A percentile compares a stretch with the other conserved stretches of the same genome.
Conservation (phyloP, 2,888 invertebrate genomes). For the Drosophila neotestacea region DNA sequence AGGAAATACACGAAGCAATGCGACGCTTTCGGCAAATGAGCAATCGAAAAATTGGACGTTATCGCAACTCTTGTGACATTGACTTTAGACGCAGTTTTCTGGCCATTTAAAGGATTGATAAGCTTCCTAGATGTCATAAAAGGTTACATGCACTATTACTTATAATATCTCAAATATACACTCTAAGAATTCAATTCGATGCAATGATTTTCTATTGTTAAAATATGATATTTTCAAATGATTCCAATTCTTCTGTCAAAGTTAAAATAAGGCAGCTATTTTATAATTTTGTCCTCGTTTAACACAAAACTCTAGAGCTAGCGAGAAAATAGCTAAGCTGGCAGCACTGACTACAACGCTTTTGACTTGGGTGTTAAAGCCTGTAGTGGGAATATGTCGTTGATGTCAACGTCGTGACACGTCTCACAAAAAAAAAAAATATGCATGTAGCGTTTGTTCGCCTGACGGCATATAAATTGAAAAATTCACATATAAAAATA, state of each 20-base stretch:
- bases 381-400: slow-evolving; percentile 52
- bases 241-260: too few relatives aligned
- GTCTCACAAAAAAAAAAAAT: slow-evolving; percentile 45
- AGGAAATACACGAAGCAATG: slow-evolving; percentile 93
- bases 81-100: slow-evolving; percentile 82
- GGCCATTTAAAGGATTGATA: slow-evolving; percentile 74
- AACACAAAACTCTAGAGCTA: too few relatives aligned
- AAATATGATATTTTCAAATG: too few relatives aligned
- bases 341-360: slow-evolving; percentile 15
- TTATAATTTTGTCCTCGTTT: too few relatives aligned
- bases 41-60: slow-evolving; percentile 81
- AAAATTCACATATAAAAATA: slow-evolving; percentile 77
- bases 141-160: background rate
- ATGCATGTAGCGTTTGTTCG: slow-evolving; percentile 66
- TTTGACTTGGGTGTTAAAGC: slow-evolving; percentile 42
- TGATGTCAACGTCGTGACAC: slow-evolving; percentile 66
- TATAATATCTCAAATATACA: too few relatives aligned
- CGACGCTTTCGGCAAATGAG: slow-evolving; percentile 87
- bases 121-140: background rate
- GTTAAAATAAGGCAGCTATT: too few relatives aligned
- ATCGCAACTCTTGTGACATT: slow-evolving; percentile 82
- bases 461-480: slow-evolving; percentile 79
- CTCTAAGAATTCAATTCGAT: too few relatives aligned
- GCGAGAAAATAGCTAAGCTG: too few relatives aligned
- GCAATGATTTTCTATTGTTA: too few relatives aligned